Evolutionary conservation across 2,888 invertebrate genomes (phyloP).

Genomic region (Drosophila nr. perissopoda): DNA sequence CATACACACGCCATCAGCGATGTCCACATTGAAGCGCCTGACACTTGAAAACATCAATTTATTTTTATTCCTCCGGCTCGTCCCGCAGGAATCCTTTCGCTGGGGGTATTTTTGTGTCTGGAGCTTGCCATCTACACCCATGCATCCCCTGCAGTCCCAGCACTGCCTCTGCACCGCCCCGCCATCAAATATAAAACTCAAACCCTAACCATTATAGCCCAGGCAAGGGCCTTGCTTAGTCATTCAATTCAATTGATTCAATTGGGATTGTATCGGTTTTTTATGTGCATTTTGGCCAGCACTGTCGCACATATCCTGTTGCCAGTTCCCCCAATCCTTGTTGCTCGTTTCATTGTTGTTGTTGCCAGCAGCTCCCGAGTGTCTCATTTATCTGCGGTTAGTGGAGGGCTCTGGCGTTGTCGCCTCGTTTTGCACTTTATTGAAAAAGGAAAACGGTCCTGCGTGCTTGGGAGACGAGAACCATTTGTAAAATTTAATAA

Average conservation of each 20-base stretch:
- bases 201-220: slow-evolving; percentile 34
- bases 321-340: slow-evolving; percentile 7
- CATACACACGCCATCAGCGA: slow-evolving; percentile 11
- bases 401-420: slow-evolving; percentile 36
- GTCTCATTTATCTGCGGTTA: slow-evolving; percentile 78
- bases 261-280: slow-evolving; percentile 80
- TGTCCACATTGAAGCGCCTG: slow-evolving; percentile 45
- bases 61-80: slow-evolving; percentile 67
- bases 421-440: slow-evolving; percentile 59
- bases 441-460: slow-evolving; percentile 51
- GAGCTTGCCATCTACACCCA: background rate
- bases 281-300: slow-evolving; percentile 74
- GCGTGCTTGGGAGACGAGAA: slow-evolving; percentile 36
- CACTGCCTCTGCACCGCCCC: background rate
- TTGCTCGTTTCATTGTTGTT: slow-evolving; percentile 25
- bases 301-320: slow-evolving; percentile 59
- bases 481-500: slow-evolving; percentile 70
- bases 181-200: slow-evolving; percentile 3
- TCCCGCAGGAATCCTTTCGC: slow-evolving; percentile 56
- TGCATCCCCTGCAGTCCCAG: background rate
- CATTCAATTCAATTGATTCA: slow-evolving; percentile 80
- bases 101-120: slow-evolving; percentile 53
- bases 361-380: slow-evolving; percentile 59
- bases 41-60: slow-evolving; percentile 80
- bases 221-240: slow-evolving; percentile 62